Conservation (phyloP, 2,113 vertebrate species). For the Acanthisitta chloris region DNA sequence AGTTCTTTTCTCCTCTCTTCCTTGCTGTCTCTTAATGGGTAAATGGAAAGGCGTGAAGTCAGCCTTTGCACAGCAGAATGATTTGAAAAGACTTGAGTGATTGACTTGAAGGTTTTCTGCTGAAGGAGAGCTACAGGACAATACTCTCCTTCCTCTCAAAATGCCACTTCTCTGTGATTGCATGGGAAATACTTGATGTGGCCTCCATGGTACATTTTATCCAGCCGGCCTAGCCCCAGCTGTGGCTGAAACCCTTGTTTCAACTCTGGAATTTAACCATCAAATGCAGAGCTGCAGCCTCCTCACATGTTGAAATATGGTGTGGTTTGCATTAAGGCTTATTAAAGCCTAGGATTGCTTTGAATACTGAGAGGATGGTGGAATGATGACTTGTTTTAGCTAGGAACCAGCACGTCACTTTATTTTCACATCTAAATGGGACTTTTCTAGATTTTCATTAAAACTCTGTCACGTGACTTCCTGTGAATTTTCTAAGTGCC, state of each 20-base stretch:
- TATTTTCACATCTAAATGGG: neutral
- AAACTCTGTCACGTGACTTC: neutral
- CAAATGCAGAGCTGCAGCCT: neutral
- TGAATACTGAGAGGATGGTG: fast-evolving
- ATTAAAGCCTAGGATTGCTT: neutral
- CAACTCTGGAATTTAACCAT: neutral
- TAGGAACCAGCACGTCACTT: neutral
- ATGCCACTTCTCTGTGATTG: neutral
- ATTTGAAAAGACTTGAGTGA: neutral
- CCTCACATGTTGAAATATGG: neutral
- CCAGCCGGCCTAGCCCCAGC: neutral
- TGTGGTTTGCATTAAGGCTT: neutral
- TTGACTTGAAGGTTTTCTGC: neutral
- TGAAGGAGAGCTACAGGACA: neutral
- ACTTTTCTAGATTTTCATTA: neutral
- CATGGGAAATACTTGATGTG: neutral
- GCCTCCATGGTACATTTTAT: neutral
- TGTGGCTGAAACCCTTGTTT: neutral
- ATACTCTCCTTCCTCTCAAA: neutral
- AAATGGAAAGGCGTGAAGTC: neutral
- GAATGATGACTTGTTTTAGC: neutral
- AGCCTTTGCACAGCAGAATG: neutral
- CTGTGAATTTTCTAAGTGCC: neutral
- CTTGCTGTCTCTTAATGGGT: neutral
- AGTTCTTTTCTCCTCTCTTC: neutral